Evolutionary conservation across 2,113 vertebrate genomes (phyloP).

Genomic region (Felis chaus): DNA sequence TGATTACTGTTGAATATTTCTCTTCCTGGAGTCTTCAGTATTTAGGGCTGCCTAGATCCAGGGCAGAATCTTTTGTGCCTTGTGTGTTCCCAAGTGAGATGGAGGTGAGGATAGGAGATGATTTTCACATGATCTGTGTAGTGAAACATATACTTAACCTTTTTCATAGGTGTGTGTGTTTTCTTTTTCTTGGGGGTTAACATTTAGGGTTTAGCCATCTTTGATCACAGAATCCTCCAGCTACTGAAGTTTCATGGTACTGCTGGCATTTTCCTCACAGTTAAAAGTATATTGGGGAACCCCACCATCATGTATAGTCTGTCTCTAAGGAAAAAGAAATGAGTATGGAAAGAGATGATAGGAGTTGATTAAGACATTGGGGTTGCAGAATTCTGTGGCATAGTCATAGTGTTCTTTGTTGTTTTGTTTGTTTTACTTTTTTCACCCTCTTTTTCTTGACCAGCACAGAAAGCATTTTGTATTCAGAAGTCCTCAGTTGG

Average conservation of each 20-base stretch:
- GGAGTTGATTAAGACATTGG: not conserved
- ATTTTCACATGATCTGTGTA: not conserved
- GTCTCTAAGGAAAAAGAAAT: not conserved
- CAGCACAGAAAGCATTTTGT: conserved; percentile 10
- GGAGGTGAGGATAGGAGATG: not conserved
- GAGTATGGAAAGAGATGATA: not conserved
- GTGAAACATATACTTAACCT: not conserved
- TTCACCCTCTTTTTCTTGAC: not conserved
- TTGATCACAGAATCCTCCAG: not conserved
- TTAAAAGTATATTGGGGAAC: not conserved
- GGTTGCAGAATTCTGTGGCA: not conserved
- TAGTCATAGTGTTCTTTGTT: not conserved
- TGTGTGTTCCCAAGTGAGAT: not conserved
- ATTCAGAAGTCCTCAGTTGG: not conserved
- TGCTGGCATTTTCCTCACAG: not conserved
- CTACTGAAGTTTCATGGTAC: not conserved
- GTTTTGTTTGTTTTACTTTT: conserved; percentile 13
- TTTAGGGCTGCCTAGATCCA: not conserved
- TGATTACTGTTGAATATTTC: not conserved
- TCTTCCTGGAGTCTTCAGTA: not conserved
- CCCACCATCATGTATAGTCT: not conserved
- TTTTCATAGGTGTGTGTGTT: not conserved
- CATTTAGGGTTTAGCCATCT: not conserved
- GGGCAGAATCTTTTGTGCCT: not conserved
- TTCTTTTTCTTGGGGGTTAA: conserved; percentile 9